These are phyloP conservation scores for Hippocampus kuda DNA, from an alignment of 2,797 vertebrate species.

Conservation along the genomic window DNA sequence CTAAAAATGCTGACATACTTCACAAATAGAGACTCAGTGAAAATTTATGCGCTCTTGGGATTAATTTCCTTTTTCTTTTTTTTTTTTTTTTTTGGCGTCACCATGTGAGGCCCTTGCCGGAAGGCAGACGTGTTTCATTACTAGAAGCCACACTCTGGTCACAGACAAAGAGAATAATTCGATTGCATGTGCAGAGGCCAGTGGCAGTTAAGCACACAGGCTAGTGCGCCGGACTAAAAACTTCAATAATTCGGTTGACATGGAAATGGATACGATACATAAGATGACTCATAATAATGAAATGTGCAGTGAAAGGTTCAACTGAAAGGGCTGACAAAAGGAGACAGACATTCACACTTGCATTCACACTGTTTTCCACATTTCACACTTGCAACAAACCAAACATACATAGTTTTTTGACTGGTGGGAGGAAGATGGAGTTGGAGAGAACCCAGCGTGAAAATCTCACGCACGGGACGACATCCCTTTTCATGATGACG, in stretches of 20 bases:
- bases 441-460: not conserved
- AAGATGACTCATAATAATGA: not conserved
- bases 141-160: slow-evolving; percentile 35
- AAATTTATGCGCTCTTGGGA: slow-evolving; percentile 28
- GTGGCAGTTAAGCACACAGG: slow-evolving; percentile 36
- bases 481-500: too few relatives aligned
- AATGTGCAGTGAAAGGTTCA: not conserved
- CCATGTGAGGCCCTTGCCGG: slow-evolving; percentile 34
- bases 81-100: not conserved
- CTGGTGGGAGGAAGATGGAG: not conserved
- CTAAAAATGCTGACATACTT: slow-evolving; percentile 14
- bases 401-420: not conserved
- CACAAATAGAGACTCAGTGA: slow-evolving; percentile 10
- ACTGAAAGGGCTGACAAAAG: not conserved
- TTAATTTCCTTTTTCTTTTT: slow-evolving; percentile 26
- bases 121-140: slow-evolving; percentile 44
- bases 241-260: slow-evolving; percentile 8
- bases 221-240: slow-evolving; percentile 16
- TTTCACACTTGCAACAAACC: not conserved
- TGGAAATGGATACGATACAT: not conserved
- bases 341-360: not conserved
- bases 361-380: not conserved
- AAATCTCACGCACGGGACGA: too few relatives aligned
- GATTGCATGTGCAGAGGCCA: slow-evolving; percentile 35
- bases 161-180: slow-evolving; percentile 40